These are phyloP conservation scores for Tarsius wallacei DNA, from an alignment of 2,797 vertebrate species.

Conservation along the genomic window DNA sequence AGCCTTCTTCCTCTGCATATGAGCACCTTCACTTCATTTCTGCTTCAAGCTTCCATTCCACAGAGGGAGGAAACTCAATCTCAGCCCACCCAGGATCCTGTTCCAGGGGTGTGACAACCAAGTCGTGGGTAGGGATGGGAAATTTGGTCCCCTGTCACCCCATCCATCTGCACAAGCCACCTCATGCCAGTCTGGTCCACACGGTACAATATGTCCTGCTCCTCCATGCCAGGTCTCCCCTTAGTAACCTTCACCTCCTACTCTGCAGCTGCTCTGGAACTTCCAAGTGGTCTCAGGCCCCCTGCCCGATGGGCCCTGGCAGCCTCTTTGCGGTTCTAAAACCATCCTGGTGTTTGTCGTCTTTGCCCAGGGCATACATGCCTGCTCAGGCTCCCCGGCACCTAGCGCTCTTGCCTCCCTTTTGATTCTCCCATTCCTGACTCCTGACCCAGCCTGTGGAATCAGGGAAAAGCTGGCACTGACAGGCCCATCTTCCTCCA, in stretches of 20 bases:
- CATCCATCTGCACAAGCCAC: no score
- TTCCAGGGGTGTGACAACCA: not conserved
- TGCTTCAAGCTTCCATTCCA: not conserved
- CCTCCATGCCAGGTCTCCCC: no score
- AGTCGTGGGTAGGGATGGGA: not conserved
- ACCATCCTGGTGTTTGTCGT: not conserved
- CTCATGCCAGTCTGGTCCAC: not conserved
- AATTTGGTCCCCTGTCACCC: not conserved
- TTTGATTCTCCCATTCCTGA: not conserved
- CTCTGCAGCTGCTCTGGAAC: not conserved
- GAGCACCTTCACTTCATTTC: not conserved
- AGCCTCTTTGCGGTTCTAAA: not conserved
- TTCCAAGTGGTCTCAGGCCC: not conserved
- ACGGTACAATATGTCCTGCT: not conserved
- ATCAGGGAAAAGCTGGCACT: not conserved
- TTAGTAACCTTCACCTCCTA: no score
- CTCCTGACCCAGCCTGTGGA: not conserved
- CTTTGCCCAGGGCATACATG: not conserved
- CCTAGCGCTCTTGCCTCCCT: not conserved
- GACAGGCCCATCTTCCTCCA: not conserved
- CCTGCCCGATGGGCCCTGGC: not conserved
- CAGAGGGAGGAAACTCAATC: not conserved
- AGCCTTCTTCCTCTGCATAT: not conserved
- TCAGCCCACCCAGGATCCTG: no score
- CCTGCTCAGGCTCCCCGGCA: no score